Base-by-base conservation (phyloP, 2,113 vertebrate species). In the Epinephelus moara region DNA sequence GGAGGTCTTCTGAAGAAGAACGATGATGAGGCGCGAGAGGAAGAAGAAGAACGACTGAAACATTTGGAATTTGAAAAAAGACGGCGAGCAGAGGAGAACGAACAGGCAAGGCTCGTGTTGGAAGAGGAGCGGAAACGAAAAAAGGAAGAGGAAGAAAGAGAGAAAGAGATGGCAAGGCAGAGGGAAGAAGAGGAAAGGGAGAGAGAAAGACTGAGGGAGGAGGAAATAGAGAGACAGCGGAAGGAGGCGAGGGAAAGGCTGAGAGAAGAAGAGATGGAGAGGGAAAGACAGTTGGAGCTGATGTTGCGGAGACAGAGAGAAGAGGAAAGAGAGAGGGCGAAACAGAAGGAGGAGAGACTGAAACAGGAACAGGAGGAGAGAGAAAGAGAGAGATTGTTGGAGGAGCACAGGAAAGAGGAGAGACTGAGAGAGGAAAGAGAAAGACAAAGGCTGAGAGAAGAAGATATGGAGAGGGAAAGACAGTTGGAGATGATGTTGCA, bases 41-140 rank as follows among this genome's bases (percentile, higher is more conserved):
- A 78, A 59, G 85, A 88, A 66, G 85, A 86, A 17, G 68, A 88
- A 66, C 49, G 23, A 53, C 52, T 57, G 60, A 89, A 80, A 75
- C 80, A 86, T 57, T 42, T 80, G 61, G 81, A 84, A 61, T 80
- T 87, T 33, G 77, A 88, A 37, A 70, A 78, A 63, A 85, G 18
- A 62, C 52, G 63, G 21, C 69, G 79, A 73, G 73, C 78, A 10
- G 85, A 92, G 80, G 81, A 93, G 63, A 60, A n/a, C 1, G 19
- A 81, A 59, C 55, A 70, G 80, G 55, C 72, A 1, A 67, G 23
- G 19, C 52, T 68, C 12, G 75, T 72, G 55, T 10, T 85, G 50
- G 84, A 86, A 56, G 66, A 82, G 53, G 69, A 88, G 85, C 66
- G 14, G 19, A 81, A 49, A 75, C 33, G 0, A 23, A 70, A 69